phyloP scores from a whole-genome alignment of 2,113 vertebrate genomes.

The Callipepla californica region DNA sequence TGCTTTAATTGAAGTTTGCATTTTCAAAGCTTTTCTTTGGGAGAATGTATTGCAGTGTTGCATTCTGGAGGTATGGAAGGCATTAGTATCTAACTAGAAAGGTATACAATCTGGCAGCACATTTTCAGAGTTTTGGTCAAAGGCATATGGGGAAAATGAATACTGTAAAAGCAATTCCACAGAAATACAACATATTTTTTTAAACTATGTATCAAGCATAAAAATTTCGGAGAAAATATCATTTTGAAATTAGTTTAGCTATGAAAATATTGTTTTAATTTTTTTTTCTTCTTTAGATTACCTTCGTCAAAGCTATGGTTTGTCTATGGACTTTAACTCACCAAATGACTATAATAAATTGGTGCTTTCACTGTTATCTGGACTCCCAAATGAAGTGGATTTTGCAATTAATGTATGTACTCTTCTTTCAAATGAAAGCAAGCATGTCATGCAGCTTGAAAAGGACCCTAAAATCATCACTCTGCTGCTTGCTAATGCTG shows the following conservation, averaged over 20 bases:
- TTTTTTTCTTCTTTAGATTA: conserved; percentile 85
- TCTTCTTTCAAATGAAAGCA: conserved; percentile 99
- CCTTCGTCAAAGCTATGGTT: conserved; percentile 98
- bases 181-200: not conserved
- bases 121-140: not conserved
- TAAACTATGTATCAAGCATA: not conserved
- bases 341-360: conserved; percentile 99
- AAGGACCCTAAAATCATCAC: conserved; percentile 99
- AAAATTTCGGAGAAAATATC: not conserved
- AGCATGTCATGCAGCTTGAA: conserved; percentile 98
- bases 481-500: conserved; percentile 95
- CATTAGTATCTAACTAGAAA: not conserved
- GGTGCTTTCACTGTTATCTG: conserved; percentile 98
- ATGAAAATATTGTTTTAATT: not conserved
- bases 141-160: not conserved
- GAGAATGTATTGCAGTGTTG: not conserved
- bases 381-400: conserved; percentile 99
- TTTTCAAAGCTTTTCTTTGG: not conserved
- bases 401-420: conserved; percentile 99
- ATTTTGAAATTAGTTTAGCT: not conserved
- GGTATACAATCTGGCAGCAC: not conserved
- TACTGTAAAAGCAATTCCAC: not conserved
- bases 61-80: not conserved
- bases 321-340: conserved; percentile 94
- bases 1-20: not conserved